Evolutionary conservation across 2,888 invertebrate species (phyloP).

Genomic region (Dysmachus trigonus): DNA sequence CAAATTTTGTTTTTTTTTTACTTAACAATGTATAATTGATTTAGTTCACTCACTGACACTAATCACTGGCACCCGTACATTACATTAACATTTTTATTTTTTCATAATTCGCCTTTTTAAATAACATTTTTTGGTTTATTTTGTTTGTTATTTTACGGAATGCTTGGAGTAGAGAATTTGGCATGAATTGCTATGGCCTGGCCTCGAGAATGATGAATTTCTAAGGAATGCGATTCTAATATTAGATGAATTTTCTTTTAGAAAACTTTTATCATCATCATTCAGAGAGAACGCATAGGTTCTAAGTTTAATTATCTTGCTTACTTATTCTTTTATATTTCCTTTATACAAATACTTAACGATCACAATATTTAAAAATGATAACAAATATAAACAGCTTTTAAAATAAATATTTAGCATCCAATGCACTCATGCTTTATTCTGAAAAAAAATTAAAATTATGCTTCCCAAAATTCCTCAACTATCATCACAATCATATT

Average conservation of each 20-base stretch:
- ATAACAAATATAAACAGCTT: not conserved
- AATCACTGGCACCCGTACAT: slow-evolving; percentile 7
- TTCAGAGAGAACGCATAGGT: not conserved
- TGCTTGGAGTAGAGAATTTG: not conserved
- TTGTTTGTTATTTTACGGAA: not conserved
- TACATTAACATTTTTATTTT: not conserved
- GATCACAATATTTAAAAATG: not conserved
- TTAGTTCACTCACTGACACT: not conserved
- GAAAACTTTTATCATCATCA: not conserved
- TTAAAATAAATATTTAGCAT: not conserved
- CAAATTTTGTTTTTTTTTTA: slow-evolving; percentile 39
- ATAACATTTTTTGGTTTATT: not conserved
- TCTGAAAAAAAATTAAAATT: not conserved
- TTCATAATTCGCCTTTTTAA: not conserved
- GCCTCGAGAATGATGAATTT: slow-evolving; percentile 1
- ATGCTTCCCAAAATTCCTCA: not conserved
- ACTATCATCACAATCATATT: not conserved
- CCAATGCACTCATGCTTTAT: not conserved
- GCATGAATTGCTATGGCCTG: slow-evolving; percentile 27
- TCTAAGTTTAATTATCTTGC: not conserved
- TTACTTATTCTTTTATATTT: not conserved
- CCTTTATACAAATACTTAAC: not conserved
- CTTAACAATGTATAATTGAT: not conserved
- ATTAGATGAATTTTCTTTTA: not conserved
- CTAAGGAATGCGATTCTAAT: not conserved